These are phyloP conservation scores for Crotophaga sulcirostris DNA, from an alignment of 2,113 vertebrate genomes.

Conservation along the genomic window DNA sequence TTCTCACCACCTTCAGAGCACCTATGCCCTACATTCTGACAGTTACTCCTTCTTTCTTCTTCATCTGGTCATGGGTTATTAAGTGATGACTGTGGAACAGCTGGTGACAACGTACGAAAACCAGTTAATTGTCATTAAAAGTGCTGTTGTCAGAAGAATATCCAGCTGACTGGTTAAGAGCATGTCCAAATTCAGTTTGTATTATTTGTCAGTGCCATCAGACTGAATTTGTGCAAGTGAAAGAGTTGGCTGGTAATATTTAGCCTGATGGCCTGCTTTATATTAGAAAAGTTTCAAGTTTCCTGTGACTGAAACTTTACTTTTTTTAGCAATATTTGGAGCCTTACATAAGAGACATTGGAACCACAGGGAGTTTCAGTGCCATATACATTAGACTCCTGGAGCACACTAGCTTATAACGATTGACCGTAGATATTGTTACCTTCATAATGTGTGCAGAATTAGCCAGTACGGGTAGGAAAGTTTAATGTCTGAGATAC, in stretches of 20 bases:
- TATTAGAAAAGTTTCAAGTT: neutral
- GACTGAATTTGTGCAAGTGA: neutral
- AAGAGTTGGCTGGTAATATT: neutral
- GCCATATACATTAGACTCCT: neutral
- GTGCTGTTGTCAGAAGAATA: neutral
- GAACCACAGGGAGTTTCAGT: neutral
- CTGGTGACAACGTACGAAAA: neutral
- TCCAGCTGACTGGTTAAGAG: neutral
- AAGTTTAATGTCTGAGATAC: neutral
- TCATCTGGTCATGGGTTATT: neutral
- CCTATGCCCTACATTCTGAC: neutral
- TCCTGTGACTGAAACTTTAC: neutral
- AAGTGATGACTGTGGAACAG: neutral
- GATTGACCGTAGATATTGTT: neutral
- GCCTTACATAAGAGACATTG: neutral
- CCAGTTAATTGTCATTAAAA: constrained; percentile 41
- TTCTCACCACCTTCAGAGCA: neutral
- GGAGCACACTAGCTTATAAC: neutral
- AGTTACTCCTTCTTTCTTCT: neutral
- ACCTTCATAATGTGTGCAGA: neutral
- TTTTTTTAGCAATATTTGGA: neutral
- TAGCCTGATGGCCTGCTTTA: neutral
- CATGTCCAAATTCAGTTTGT: neutral
- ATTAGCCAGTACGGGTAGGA: neutral
- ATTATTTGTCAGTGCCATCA: neutral